Conservation (phyloP, 2,113 vertebrate genomes). For the Tetrax tetrax region DNA sequence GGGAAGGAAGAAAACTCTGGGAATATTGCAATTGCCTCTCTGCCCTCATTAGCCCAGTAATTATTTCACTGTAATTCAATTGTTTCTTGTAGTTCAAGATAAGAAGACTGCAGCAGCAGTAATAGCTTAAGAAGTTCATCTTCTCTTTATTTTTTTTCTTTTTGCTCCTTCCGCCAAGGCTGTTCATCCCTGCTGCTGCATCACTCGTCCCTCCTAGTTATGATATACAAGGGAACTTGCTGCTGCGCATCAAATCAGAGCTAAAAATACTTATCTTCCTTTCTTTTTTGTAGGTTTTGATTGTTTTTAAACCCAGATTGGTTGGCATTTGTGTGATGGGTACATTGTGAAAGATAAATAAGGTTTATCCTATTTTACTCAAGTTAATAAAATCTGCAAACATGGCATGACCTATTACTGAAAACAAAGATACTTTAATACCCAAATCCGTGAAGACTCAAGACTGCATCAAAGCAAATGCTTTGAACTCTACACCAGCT, state of each 20-base stretch:
- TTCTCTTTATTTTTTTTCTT: neutral
- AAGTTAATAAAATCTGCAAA: neutral
- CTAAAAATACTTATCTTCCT: slow-evolving; percentile 9
- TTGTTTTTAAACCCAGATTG: neutral
- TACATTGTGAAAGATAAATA: neutral
- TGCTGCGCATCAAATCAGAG: neutral
- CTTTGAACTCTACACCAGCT: neutral
- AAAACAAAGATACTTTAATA: neutral
- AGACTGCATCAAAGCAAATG: neutral
- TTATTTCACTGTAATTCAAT: slow-evolving; percentile 20
- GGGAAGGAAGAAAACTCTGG: slow-evolving; percentile 10
- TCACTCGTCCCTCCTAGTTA: neutral
- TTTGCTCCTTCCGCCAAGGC: neutral
- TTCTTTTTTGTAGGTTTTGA: neutral
- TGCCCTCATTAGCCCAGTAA: slow-evolving; percentile 5
- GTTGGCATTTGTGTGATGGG: neutral
- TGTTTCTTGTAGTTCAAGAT: neutral
- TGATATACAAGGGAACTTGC: neutral
- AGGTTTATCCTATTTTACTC: neutral
- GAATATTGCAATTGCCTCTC: neutral
- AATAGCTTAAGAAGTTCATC: slow-evolving; percentile 1
- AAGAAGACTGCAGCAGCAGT: neutral
- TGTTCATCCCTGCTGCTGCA: neutral
- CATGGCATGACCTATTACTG: neutral
- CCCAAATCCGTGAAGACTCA: neutral